These are phyloP conservation scores for Siderastrea radians DNA, from an alignment of 92 coral and sea anemone genomes.

Conservation along the genomic window DNA sequence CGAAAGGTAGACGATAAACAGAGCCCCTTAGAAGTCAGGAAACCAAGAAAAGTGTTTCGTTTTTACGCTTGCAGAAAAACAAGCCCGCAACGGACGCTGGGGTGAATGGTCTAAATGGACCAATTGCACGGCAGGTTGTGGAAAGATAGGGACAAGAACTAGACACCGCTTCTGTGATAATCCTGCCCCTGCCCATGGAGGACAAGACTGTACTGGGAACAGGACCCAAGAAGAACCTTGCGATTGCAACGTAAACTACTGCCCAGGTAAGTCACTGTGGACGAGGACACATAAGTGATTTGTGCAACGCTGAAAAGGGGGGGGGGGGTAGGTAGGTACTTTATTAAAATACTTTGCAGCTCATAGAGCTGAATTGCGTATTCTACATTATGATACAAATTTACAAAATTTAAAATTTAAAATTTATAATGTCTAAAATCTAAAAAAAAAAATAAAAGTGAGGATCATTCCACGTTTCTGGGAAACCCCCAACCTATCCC, in stretches of 20 bases:
- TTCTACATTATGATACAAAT: no score
- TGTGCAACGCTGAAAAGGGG: no score
- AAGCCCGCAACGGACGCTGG: slow-evolving; percentile 39
- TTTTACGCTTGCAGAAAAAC: slow-evolving; percentile 2
- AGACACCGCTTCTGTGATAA: slow-evolving; percentile 48
- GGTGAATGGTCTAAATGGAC: slow-evolving; percentile 54
- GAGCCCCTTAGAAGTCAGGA: not conserved
- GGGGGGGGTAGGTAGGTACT: no score
- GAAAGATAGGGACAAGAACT: slow-evolving; percentile 8
- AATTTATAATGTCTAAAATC: no score
- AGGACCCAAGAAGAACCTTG: slow-evolving; percentile 16
- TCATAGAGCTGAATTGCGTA: no score
- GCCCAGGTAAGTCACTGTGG: slow-evolving; percentile 22
- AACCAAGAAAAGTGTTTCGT: not conserved
- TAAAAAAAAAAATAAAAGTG: no score
- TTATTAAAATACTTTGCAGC: no score
- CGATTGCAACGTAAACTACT: slow-evolving; percentile 26
- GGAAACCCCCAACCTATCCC: no score
- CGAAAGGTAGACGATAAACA: no score
- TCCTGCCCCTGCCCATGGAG: slow-evolving; percentile 38
- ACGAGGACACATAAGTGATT: not conserved
- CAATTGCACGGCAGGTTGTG: slow-evolving; percentile 35
- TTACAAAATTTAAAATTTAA: no score
- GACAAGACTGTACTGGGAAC: slow-evolving; percentile 16
- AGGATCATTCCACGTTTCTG: no score